Evolutionary conservation across 92 coral and sea anemone genomes (phyloP).

Genomic region (Zoanthus sansibaricus): DNA sequence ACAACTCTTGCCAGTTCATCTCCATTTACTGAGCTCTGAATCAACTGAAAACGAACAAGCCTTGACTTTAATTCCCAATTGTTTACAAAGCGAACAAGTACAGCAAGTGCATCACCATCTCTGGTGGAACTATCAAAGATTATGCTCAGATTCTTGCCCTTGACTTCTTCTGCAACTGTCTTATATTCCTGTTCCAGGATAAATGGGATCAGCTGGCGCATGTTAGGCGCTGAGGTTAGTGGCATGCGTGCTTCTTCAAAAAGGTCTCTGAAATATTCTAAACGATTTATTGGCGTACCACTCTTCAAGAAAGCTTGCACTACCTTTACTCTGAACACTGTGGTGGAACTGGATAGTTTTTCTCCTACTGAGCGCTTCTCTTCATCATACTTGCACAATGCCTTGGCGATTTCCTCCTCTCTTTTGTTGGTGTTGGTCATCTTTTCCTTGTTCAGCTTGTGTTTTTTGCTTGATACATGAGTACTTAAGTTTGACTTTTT

Average conservation of each 20-base stretch:
- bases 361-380: constrained; percentile 54
- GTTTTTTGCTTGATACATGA: constrained; percentile 54
- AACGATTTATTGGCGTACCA: constrained; percentile 53
- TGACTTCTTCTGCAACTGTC: constrained; percentile 50
- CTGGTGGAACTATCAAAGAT: constrained; percentile 61
- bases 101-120: constrained; percentile 61
- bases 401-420: constrained; percentile 57
- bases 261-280: constrained; percentile 52
- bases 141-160: constrained; percentile 51
- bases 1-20: constrained; percentile 54
- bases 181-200: constrained; percentile 57
- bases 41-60: constrained; percentile 49
- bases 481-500: constrained; percentile 34
- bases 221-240: constrained; percentile 48
- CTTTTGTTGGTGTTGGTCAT: constrained; percentile 28
- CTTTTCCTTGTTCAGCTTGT: constrained; percentile 51
- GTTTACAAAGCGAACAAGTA: constrained; percentile 50
- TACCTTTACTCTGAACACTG: constrained; percentile 57
- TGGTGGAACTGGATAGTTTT: constrained; percentile 37
- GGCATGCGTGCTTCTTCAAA: constrained; percentile 63
- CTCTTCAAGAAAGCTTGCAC: constrained; percentile 55
- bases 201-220: constrained; percentile 63
- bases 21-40: constrained; percentile 54
- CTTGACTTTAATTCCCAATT: constrained; percentile 48
- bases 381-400: constrained; percentile 52